These are phyloP conservation scores for Platalea minor DNA, from an alignment of 2,797 vertebrate genomes.

Conservation along the genomic window DNA sequence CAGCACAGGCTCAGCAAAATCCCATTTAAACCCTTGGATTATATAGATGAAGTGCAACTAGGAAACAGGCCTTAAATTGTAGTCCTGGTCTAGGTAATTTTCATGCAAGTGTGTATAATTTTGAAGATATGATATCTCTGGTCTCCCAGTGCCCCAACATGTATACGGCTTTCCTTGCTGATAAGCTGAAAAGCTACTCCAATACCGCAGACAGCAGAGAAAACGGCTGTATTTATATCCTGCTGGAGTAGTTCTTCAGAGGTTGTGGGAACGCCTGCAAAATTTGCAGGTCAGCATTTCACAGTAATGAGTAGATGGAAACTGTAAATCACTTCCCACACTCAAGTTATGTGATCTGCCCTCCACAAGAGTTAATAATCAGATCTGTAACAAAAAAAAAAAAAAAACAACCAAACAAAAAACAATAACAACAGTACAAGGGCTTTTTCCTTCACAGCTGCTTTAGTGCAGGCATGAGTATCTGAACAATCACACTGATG, in stretches of 20 bases:
- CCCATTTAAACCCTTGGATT: background rate
- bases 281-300: slow-evolving; percentile 45
- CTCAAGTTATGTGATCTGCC: background rate
- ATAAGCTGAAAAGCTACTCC: background rate
- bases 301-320: slow-evolving; percentile 21
- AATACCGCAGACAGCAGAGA: background rate
- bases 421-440: background rate
- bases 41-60: background rate
- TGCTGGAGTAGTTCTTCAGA: slow-evolving; percentile 13
- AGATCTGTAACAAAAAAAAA: background rate
- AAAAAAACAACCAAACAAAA: background rate
- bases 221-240: background rate
- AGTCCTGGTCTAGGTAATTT: background rate
- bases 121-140: background rate
- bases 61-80: background rate
- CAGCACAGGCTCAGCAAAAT: slow-evolving; percentile 4
- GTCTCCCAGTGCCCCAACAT: background rate
- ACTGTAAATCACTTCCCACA: slow-evolving; percentile 24
- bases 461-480: background rate
- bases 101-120: slow-evolving; percentile 3
- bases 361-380: background rate
- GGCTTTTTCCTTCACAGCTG: background rate
- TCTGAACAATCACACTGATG: background rate
- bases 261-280: background rate
- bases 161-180: background rate